Conservation (phyloP, 92 coral and sea anemone genomes). For the Galaxea fascicularis region DNA sequence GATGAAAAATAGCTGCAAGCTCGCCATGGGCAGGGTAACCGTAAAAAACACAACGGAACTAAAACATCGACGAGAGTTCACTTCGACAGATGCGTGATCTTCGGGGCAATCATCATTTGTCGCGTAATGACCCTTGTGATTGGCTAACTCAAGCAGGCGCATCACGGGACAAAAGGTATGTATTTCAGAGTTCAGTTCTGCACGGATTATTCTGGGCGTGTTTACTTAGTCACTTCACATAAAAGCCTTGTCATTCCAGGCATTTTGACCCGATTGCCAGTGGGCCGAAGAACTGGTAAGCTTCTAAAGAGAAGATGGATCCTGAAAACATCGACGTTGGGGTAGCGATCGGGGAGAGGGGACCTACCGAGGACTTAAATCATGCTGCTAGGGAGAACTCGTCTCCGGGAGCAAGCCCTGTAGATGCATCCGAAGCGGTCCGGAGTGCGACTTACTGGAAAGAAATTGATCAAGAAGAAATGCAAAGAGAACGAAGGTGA, state of each 20-base stretch:
- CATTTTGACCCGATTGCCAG: conserved; percentile 15
- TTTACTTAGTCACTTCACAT: conserved; percentile 11
- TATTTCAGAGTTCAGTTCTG: background rate
- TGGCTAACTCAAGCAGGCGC: conserved; percentile 27
- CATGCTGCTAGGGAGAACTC: background rate
- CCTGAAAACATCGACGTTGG: conserved; percentile 10
- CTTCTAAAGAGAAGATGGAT: conserved; percentile 9
- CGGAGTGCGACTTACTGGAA: conserved; percentile 32
- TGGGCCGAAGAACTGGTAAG: background rate
- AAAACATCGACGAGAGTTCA: too few species aligned
- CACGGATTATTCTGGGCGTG: conserved; percentile 34
- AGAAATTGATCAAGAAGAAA: conserved; percentile 33
- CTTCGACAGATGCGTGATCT: too few species aligned
- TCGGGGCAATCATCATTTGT: background rate
- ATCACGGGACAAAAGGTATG: conserved; percentile 1
- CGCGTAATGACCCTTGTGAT: conserved; percentile 6
- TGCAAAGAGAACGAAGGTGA: conserved; percentile 36
- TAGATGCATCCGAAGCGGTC: background rate
- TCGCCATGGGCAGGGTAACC: background rate
- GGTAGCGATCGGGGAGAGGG: background rate
- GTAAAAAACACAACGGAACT: background rate
- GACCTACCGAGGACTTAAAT: background rate
- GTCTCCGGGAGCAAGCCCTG: background rate
- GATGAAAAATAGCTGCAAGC: background rate
- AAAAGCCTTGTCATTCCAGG: conserved; percentile 2